These are phyloP conservation scores for Coelinius sp. DNA, from an alignment of 2,888 invertebrate species.

Conservation along the genomic window DNA sequence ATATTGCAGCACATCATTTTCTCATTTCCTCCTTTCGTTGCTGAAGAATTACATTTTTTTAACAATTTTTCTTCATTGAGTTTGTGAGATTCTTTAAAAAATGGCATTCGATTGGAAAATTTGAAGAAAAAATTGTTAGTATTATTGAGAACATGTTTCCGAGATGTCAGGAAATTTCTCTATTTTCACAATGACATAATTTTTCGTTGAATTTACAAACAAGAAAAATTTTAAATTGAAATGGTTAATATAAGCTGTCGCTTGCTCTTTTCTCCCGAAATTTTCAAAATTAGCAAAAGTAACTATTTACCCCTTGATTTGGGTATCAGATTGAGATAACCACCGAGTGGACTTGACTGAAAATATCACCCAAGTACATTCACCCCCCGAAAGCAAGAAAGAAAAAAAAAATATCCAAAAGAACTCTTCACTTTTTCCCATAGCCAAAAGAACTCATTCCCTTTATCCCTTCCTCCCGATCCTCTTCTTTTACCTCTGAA, in stretches of 20 bases:
- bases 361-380: slow-evolving; percentile 1
- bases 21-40: background rate
- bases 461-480: slow-evolving; percentile 27
- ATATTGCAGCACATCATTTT: slow-evolving; percentile 23
- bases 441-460: slow-evolving; percentile 30
- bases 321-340: slow-evolving; percentile 11
- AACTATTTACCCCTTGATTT: slow-evolving; percentile 12
- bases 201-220: too few species aligned
- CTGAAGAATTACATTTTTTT: background rate
- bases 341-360: slow-evolving; percentile 12
- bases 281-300: background rate
- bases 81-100: background rate
- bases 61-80: too few species aligned
- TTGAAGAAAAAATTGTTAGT: too few species aligned
- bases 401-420: background rate
- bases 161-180: too few species aligned
- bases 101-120: too few species aligned
- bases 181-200: too few species aligned
- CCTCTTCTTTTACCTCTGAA: slow-evolving; percentile 40
- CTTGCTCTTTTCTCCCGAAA: slow-evolving; percentile 45
- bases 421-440: background rate
- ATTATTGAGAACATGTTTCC: too few species aligned
- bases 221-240: too few species aligned
- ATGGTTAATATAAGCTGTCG: too few species aligned
- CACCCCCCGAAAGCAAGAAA: background rate